A percentile compares a stretch with the other conserved stretches of the same genome.
Evolutionary conservation across 2,888 invertebrate genomes (phyloP).

Genomic region (Drosophila imparisetae): DNA sequence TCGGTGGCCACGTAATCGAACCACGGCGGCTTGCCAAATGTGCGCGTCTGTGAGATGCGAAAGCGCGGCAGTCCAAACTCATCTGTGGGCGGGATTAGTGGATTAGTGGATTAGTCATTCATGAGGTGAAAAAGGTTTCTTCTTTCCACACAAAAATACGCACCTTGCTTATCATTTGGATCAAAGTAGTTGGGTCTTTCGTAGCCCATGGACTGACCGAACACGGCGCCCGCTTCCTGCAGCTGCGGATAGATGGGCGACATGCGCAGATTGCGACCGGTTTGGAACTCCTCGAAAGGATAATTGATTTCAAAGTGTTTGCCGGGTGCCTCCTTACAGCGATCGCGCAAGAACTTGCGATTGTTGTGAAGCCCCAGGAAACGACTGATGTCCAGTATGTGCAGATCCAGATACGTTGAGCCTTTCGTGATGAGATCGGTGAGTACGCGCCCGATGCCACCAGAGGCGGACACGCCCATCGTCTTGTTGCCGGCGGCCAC

Average conservation of each 20-base stretch:
- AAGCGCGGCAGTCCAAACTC: conserved; percentile 83
- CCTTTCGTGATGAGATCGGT: conserved; percentile 95
- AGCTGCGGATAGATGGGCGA: conserved; percentile 97
- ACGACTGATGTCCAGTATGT: conserved; percentile 94
- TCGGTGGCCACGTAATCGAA: conserved; percentile 94
- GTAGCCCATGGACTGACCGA: conserved; percentile 99
- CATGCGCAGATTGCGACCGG: conserved; percentile 95
- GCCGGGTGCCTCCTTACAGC: conserved; percentile 97
- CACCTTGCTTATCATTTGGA: conserved; percentile 85
- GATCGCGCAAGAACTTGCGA: conserved; percentile 94
- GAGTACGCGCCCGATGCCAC: conserved; percentile 96
- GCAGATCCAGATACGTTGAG: conserved; percentile 92
- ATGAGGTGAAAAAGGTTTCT: neutral
- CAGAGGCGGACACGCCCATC: conserved; percentile 97
- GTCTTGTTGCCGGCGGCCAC: conserved; percentile 98
- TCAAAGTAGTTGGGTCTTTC: conserved; percentile 97
- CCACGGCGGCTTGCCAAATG: conserved; percentile 97
- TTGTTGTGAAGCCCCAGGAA: conserved; percentile 98
- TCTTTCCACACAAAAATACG: conserved; percentile 11
- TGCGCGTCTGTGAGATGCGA: conserved; percentile 91
- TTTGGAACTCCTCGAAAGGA: conserved; percentile 94
- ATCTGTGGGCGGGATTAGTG: conserved; percentile 54
- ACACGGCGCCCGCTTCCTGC: conserved; percentile 95
- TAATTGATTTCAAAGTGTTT: conserved; percentile 92
- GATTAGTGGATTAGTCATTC: neutral